Percentiles rank a stretch among this genome's conserved stretches.
Evolutionary conservation across 2,888 invertebrate genomes (phyloP).

Genomic region (Biston betularia): DNA sequence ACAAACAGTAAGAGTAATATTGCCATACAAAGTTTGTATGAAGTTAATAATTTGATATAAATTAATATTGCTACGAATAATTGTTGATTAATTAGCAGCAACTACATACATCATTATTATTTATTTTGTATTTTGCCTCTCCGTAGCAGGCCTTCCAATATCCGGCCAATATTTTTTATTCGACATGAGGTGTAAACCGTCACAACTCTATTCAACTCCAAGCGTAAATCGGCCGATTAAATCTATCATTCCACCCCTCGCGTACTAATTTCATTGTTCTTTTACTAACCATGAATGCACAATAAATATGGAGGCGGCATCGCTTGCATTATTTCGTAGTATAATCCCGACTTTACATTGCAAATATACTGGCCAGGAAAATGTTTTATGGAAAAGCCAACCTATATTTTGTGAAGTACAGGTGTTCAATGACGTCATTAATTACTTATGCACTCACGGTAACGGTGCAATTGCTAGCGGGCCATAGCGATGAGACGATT

Average conservation of each 20-base stretch:
- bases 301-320: conserved; percentile 52
- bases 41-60: too few relatives aligned
- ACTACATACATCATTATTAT: too few relatives aligned
- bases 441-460: conserved; percentile 18
- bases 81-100: background rate
- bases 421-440: conserved; percentile 24
- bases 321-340: conserved; percentile 50
- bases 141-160: background rate
- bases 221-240: conserved; percentile 56
- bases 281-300: conserved; percentile 43
- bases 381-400: conserved; percentile 55
- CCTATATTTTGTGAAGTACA: conserved; percentile 35
- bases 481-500: conserved; percentile 29
- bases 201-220: conserved; percentile 21
- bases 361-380: conserved; percentile 51
- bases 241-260: conserved; percentile 55
- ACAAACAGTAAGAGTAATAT: too few relatives aligned
- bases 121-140: background rate
- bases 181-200: background rate
- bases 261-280: conserved; percentile 57
- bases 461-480: conserved; percentile 27
- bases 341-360: conserved; percentile 48
- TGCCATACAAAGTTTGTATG: too few relatives aligned
- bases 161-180: background rate
- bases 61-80: too few relatives aligned